Evolutionary conservation across 2,113 vertebrate genomes (phyloP).

Genomic region (Mungos mungo): DNA sequence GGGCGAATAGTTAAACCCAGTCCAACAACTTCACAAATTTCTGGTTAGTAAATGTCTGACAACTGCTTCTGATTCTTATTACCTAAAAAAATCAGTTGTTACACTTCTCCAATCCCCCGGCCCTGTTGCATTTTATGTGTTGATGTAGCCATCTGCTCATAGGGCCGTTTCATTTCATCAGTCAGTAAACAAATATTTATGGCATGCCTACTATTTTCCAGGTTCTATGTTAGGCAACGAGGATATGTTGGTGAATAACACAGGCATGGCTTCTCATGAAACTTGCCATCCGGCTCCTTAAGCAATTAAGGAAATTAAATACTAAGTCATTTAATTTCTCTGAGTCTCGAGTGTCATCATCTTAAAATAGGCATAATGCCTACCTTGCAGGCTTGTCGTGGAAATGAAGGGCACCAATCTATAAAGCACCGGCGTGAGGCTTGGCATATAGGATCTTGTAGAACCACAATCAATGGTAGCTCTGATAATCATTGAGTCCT

Average conservation of each 20-base stretch:
- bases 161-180: background rate
- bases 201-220: constrained; percentile 19
- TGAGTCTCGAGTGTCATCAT: background rate
- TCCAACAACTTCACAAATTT: constrained; percentile 17
- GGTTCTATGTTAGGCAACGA: background rate
- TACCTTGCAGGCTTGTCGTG: background rate
- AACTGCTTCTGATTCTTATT: constrained; percentile 1
- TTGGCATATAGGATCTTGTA: background rate
- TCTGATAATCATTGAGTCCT: background rate
- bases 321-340: background rate
- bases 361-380: background rate
- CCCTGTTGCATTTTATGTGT: background rate
- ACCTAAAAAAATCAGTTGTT: background rate
- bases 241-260: background rate
- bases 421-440: background rate
- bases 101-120: background rate
- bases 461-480: background rate
- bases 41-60: background rate
- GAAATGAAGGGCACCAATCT: background rate
- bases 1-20: constrained; percentile 12
- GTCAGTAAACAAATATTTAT: constrained; percentile 28
- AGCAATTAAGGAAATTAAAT: constrained; percentile 17
- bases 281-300: background rate
- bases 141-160: background rate
- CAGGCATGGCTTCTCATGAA: background rate